Percentiles rank a stretch among this genome's conserved stretches.
Conservation (phyloP, 1,140 invertebrate species). For the Hypothenemus hampei region DNA sequence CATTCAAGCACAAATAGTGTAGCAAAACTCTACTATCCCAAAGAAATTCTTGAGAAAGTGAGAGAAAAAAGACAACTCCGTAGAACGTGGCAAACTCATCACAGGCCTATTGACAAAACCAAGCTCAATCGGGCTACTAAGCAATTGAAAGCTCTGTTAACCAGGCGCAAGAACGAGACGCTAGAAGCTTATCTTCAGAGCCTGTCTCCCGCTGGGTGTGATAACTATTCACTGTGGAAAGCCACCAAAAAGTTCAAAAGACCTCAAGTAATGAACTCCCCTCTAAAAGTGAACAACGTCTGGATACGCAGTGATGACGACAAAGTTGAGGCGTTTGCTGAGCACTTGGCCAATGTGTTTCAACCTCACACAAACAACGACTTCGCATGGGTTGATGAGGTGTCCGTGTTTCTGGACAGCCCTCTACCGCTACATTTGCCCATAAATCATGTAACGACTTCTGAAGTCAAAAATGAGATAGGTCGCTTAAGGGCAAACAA, state of each 20-base stretch:
- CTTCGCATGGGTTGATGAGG: neutral
- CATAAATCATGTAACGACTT: too few relatives aligned
- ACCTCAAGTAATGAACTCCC: slow-evolving; percentile 22
- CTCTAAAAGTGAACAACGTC: slow-evolving; percentile 23
- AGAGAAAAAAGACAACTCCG: neutral
- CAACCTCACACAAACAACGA: neutral
- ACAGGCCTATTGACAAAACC: neutral
- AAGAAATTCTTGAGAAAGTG: too few relatives aligned
- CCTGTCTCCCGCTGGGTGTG: neutral
- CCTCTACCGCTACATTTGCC: too few relatives aligned
- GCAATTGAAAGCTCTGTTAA: neutral
- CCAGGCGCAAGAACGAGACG: neutral
- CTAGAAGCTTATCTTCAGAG: neutral
- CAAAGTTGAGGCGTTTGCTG: neutral
- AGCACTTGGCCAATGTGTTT: neutral
- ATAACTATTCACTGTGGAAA: slow-evolving; percentile 34
- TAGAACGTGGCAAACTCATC: neutral
- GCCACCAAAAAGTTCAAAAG: slow-evolving; percentile 28
- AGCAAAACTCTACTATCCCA: too few relatives aligned
- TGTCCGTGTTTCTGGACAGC: neutral
- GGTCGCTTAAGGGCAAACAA: too few relatives aligned
- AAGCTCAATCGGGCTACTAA: neutral
- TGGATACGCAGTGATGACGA: slow-evolving; percentile 31
- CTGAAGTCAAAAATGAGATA: too few relatives aligned
- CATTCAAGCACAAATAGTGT: neutral